A percentile compares a stretch with the other conserved stretches of the same genome.
Evolutionary conservation across 2,797 vertebrate genomes (phyloP).

Genomic region (Loriculus beryllinus): DNA sequence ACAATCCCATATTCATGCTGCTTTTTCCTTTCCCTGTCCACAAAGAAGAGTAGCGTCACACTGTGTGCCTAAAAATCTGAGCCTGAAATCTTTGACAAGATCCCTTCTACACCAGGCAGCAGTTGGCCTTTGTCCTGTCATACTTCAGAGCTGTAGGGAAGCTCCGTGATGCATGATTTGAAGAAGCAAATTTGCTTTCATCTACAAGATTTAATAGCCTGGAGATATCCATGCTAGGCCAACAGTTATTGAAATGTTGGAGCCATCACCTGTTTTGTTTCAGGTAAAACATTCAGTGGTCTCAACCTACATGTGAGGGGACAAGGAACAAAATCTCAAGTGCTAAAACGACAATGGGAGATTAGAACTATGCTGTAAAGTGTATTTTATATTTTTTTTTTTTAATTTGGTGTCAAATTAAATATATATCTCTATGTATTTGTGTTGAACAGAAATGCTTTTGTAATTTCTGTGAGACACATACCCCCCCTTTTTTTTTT

Average conservation of each 20-base stretch:
- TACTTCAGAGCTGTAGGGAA: background rate
- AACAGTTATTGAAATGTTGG: background rate
- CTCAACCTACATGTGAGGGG: background rate
- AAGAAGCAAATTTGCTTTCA: background rate
- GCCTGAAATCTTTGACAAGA: background rate
- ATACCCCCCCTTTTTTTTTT: fast-evolving
- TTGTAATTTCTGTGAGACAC: background rate
- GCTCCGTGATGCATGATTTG: background rate
- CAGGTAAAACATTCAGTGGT: background rate
- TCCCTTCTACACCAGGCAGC: background rate
- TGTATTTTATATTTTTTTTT: background rate
- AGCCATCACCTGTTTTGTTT: background rate
- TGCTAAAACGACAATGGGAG: background rate
- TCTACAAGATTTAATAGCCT: background rate
- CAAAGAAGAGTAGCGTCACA: background rate
- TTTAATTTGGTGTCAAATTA: background rate
- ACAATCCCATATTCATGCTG: background rate
- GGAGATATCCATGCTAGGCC: background rate
- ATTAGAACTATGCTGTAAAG: background rate
- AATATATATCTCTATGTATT: background rate
- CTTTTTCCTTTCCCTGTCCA: background rate
- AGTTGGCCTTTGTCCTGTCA: background rate
- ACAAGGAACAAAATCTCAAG: background rate
- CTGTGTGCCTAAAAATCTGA: background rate
- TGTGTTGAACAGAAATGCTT: background rate